Conservation (phyloP, 2,113 vertebrate species). For the Ariopsis seemanni region DNA sequence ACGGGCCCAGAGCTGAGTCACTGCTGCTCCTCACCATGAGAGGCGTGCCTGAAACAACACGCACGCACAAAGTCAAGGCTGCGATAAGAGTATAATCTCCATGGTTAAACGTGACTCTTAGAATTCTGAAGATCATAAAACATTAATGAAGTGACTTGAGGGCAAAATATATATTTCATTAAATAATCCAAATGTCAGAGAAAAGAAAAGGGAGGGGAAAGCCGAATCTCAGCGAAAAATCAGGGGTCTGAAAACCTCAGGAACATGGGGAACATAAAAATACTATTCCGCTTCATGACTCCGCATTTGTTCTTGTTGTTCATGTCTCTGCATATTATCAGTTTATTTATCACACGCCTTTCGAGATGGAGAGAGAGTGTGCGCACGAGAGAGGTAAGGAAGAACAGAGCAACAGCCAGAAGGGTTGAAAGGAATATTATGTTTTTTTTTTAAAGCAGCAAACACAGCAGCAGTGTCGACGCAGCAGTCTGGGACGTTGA, state of each 20-base stretch:
- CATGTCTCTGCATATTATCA: constrained; percentile 26
- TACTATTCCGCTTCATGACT: constrained; percentile 17
- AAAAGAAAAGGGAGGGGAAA: neutral
- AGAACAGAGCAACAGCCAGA: constrained; percentile 29
- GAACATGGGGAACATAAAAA: neutral
- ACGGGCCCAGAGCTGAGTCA: constrained; percentile 79
- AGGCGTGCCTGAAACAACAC: constrained; percentile 81
- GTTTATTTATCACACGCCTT: constrained; percentile 13
- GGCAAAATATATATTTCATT: neutral
- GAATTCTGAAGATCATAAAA: neutral
- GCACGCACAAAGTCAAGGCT: constrained; percentile 15
- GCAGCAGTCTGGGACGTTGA: constrained; percentile 32
- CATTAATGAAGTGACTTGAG: neutral
- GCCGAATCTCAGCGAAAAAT: too few relatives aligned
- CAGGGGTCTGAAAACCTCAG: neutral
- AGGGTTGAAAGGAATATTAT: constrained; percentile 46
- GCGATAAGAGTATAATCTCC: neutral
- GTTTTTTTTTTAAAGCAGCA: constrained; percentile 17
- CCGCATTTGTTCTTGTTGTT: constrained; percentile 7
- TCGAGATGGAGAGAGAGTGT: neutral
- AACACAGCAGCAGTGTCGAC: constrained; percentile 15
- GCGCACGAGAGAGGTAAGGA: neutral
- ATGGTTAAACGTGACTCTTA: neutral
- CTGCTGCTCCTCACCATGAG: constrained; percentile 95
- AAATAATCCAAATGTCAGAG: neutral